Base-by-base conservation (phyloP, 2,888 invertebrate genomes). In the Parnassius mnemosyne region DNA sequence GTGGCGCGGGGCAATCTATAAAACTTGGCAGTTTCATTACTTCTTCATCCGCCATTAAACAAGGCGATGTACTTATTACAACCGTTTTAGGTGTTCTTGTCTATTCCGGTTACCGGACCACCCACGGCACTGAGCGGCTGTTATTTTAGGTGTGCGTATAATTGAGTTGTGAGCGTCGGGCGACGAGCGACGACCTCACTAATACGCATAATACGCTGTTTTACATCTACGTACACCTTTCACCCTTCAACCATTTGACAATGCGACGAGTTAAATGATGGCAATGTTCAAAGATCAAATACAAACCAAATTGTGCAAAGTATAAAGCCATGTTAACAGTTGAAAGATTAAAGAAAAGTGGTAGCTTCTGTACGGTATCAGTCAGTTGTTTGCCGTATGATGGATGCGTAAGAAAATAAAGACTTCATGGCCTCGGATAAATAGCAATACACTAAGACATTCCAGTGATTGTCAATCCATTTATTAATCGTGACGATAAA, bases 131-230 rank as follows among this genome's bases (percentile, higher is more conserved):
- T 50, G 49, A 34, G 20, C 65, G 63, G 63, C 73, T 84, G 88
- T 87, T 90, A 90, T 89, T 89, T 89, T 87, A 87, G 88, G 86
- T 80, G 78, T 79, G 80, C 78, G 73, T 78, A 84, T 89, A 89
- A 90, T 90, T 89, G 88, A 90, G 88, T 80, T 80, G 87, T 89
- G 77, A 78, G 77, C 78, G 79, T 74, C 77, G 79, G 78, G 73
- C 82, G 79, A 76, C 79, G 83, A 74, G 73, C 82, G 79, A 76
- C 79, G 83, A 74, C 81, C 82, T 75, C 74, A 65, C 71, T 75
- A 79, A 84, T 84, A 82, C 77, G 84, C 80, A 79, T 85, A 80
- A 85, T 84, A 77, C 74, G 71, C 72, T 80, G 83, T 84, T 86
- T 81, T 84, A 84, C 84, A 84, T 84, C 74, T 76, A 70, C 68